Evolutionary conservation across 2,888 invertebrate species (phyloP).

Genomic region (Strigamia transsilvanica): DNA sequence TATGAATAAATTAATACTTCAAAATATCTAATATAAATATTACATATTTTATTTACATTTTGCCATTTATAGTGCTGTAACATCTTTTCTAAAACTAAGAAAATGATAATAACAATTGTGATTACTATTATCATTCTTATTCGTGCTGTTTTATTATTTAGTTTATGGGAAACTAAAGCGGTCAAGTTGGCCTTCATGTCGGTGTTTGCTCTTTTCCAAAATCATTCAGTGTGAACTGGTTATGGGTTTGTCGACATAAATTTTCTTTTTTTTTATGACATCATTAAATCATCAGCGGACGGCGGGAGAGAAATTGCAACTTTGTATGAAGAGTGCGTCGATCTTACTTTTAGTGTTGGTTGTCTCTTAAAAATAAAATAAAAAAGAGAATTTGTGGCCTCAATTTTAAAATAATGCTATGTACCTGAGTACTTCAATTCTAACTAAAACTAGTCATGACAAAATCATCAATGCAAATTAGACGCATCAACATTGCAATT

Average conservation of each 20-base stretch:
- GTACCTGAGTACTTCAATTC: background rate
- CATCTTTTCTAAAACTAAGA: too few relatives aligned
- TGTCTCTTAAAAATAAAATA: background rate
- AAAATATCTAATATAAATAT: too few relatives aligned
- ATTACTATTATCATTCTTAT: too few relatives aligned
- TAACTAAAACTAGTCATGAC: constrained; percentile 6
- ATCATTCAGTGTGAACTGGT: constrained; percentile 47
- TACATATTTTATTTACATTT: too few relatives aligned
- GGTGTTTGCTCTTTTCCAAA: constrained; percentile 47
- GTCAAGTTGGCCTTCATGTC: constrained; percentile 20
- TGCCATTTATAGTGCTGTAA: too few relatives aligned
- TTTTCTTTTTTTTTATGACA: constrained; percentile 34
- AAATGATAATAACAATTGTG: too few relatives aligned
- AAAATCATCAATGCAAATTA: constrained; percentile 45
- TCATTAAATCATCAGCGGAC: constrained; percentile 44
- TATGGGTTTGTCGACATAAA: constrained; percentile 47
- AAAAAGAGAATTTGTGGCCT: background rate
- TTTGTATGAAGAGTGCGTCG: constrained; percentile 45
- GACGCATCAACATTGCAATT: constrained; percentile 4
- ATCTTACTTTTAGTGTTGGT: background rate
- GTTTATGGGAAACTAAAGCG: background rate
- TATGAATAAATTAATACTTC: too few relatives aligned
- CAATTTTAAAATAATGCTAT: background rate
- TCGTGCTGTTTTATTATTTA: background rate
- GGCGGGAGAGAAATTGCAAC: constrained; percentile 49